Evolutionary conservation across 2,113 vertebrate species (phyloP), one percentile per base, ranked within the genome.

Genomic region (Crotalus horridus): DNA sequence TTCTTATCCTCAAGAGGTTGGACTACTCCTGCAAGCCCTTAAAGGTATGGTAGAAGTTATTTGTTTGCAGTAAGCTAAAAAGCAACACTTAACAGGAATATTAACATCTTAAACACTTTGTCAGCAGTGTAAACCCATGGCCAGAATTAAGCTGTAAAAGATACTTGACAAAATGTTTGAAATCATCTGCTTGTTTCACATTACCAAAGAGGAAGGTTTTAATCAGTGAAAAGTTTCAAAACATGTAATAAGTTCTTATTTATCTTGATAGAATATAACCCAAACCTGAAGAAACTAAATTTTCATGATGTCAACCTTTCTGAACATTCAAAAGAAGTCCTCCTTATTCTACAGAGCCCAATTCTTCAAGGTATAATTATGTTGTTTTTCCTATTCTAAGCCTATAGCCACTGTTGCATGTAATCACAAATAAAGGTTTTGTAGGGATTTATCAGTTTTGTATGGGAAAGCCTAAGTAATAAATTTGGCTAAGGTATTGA

Each of bases 271-370:
- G 98, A 98, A 69, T 97, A 89, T 59, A 98, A 98, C 94, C 95
- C 95, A 48, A 53, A 94, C 56, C 94, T 99, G 95, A 98, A 97
- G 95, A 97, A 96, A 86, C 95, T 99, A 91, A 97, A 97, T 87
- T 97, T 99, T 95, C 98, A 98, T 7, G 98, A 99, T 90, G 96
- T 98, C 92, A 99, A 98, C 94, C 96, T 99, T 92, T 96, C 98
- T 43, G 97, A 98, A 43, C 97, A 98, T 94, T 98, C 98, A 90
- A 97, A 95, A 1, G 98, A 98, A 95, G 98, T 99, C 96, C 96
- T 98, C 90, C 96, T 97, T 93, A 96, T 99, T 91, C 96, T 99
- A 92, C 97, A 97, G 94, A 97, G 97, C 93, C 97, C 97, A 0
- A 43, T 96, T 94, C 96, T 99, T 46, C 97, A 98, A 98, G 98